phyloP scores from a whole-genome alignment of 2,797 vertebrate genomes.

The Gastrophryne carolinensis region DNA sequence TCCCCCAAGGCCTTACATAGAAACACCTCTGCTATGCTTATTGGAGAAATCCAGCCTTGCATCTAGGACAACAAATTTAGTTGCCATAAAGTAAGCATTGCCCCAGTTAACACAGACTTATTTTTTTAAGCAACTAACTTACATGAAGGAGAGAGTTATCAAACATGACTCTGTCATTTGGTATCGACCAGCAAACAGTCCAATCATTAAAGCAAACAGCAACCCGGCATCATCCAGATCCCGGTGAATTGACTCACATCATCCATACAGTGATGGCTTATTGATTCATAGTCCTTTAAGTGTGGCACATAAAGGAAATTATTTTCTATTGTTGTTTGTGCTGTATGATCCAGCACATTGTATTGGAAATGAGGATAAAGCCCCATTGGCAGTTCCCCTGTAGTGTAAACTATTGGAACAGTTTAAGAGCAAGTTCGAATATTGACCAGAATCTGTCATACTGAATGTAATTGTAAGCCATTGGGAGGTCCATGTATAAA shows the following conservation, averaged over 20 bases:
- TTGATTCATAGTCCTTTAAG: slow-evolving; percentile 10
- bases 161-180: neutral
- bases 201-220: slow-evolving; percentile 24
- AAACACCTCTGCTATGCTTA: too few relatives aligned
- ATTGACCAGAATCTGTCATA: too few relatives aligned
- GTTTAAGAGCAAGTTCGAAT: neutral
- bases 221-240: slow-evolving; percentile 4
- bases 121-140: neutral
- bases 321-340: neutral
- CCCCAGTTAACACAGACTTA: neutral
- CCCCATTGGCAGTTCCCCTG: neutral
- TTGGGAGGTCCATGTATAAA: too few relatives aligned
- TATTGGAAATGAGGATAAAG: neutral
- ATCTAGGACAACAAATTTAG: neutral
- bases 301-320: neutral
- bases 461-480: too few relatives aligned
- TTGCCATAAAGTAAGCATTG: neutral
- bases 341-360: neutral
- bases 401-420: neutral
- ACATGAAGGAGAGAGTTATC: neutral
- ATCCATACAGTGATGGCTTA: slow-evolving; percentile 34
- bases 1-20: too few relatives aligned
- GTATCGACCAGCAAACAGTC: neutral
- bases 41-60: neutral
- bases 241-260: slow-evolving; percentile 23